These are phyloP conservation scores for Plusia festucae DNA, from an alignment of 2,888 invertebrate genomes.

Conservation along the genomic window DNA sequence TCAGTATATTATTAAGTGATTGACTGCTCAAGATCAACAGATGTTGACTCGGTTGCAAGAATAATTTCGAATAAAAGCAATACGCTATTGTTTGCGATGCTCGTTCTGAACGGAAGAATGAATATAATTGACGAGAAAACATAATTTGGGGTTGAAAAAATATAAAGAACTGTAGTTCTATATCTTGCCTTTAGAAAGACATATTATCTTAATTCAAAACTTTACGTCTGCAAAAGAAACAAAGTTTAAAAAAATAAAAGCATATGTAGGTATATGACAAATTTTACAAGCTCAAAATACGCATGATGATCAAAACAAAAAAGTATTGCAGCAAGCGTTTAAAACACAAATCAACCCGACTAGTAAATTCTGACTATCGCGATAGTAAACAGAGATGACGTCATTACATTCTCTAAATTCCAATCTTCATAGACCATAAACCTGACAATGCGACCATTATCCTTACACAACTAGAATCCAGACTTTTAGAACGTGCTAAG, in stretches of 20 bases:
- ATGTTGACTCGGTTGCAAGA: constrained; percentile 44
- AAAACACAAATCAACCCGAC: neutral
- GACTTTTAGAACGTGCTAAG: neutral
- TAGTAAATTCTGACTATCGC: neutral
- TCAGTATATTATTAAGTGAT: constrained; percentile 38
- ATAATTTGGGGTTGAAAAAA: neutral
- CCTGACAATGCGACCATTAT: neutral
- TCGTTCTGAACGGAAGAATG: too few species aligned
- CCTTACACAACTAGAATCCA: neutral
- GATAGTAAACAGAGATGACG: neutral
- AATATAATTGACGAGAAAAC: too few species aligned
- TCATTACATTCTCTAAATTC: neutral
- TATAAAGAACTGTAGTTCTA: neutral
- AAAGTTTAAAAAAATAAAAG: too few species aligned
- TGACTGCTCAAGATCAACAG: constrained; percentile 47
- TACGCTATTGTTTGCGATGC: neutral
- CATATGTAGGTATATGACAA: too few species aligned
- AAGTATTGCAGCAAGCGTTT: too few species aligned
- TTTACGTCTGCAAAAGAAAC: too few species aligned
- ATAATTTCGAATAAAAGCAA: neutral
- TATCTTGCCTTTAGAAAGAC: too few species aligned
- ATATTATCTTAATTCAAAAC: too few species aligned
- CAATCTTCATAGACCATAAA: neutral
- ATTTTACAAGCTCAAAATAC: neutral
- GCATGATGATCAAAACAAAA: too few species aligned